Evolutionary conservation across 1,140 invertebrate species (phyloP).

Genomic region (Polyergus mexicanus): DNA sequence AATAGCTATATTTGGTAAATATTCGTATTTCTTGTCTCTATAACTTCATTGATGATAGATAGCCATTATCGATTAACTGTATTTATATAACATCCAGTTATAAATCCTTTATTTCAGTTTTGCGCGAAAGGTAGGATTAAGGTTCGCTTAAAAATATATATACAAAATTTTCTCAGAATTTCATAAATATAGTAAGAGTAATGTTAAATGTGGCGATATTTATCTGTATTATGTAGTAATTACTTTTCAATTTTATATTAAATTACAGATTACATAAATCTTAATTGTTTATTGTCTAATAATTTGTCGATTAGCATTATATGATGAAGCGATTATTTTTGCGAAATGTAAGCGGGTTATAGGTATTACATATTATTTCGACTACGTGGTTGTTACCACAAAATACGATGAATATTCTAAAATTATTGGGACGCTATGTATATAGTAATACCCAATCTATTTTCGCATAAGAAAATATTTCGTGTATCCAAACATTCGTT

Average conservation of each 20-base stretch:
- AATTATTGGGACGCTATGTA: slow-evolving; percentile 49
- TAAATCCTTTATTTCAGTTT: no score
- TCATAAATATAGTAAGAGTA: no score
- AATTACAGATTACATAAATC: not conserved
- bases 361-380: not conserved
- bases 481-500: slow-evolving; percentile 69
- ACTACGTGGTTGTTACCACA: no score
- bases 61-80: not conserved
- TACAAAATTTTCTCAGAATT: no score
- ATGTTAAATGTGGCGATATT: no score
- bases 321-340: not conserved
- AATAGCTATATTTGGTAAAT: slow-evolving; percentile 11
- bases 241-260: no score
- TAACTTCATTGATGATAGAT: not conserved
- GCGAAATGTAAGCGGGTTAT: not conserved
- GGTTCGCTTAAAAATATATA: no score
- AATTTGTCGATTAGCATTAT: no score
- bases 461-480: slow-evolving; percentile 69
- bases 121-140: no score
- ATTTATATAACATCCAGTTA: not conserved
- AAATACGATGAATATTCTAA: slow-evolving; percentile 45
- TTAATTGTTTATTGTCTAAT: no score
- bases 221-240: no score
- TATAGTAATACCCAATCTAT: slow-evolving; percentile 46
- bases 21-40: not conserved